A percentile compares a stretch with the other conserved stretches of the same genome.
These are phyloP conservation scores for Drosophila kurseongensis DNA, from an alignment of 1,140 invertebrate genomes.

Conservation along the genomic window DNA sequence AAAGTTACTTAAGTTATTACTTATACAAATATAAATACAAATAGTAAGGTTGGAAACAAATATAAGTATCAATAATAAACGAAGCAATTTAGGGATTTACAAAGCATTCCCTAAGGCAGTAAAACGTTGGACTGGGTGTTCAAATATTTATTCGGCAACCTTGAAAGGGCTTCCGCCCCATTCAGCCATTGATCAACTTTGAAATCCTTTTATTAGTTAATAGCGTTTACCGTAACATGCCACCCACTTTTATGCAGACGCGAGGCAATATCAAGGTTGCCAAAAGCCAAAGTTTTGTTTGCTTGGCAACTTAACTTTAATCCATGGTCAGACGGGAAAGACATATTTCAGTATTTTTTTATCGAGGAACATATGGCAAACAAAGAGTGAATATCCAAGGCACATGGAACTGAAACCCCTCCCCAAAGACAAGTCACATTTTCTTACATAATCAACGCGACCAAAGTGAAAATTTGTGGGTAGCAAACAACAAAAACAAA, in stretches of 20 bases:
- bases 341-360: slow-evolving; percentile 55
- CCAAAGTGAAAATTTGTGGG: slow-evolving; percentile 48
- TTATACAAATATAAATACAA: neutral
- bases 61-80: neutral
- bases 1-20: neutral
- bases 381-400: slow-evolving; percentile 56
- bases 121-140: neutral
- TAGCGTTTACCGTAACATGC: slow-evolving; percentile 56
- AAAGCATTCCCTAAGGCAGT: neutral
- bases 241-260: slow-evolving; percentile 21
- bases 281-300: slow-evolving; percentile 51
- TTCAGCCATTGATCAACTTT: slow-evolving; percentile 61
- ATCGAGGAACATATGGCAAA: slow-evolving; percentile 59
- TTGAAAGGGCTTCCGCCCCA: slow-evolving; percentile 21
- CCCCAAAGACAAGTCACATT: slow-evolving; percentile 63
- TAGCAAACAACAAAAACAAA: slow-evolving; percentile 4
- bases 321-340: slow-evolving; percentile 53
- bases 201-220: slow-evolving; percentile 63
- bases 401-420: slow-evolving; percentile 30
- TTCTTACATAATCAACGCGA: slow-evolving; percentile 61
- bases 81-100: slow-evolving; percentile 21
- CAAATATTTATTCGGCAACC: slow-evolving; percentile 34
- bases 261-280: slow-evolving; percentile 54
- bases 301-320: slow-evolving; percentile 69
- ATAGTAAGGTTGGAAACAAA: neutral